phyloP scores from a whole-genome alignment of 2,888 invertebrate species.

The Mimumesa dahlbomi region DNA sequence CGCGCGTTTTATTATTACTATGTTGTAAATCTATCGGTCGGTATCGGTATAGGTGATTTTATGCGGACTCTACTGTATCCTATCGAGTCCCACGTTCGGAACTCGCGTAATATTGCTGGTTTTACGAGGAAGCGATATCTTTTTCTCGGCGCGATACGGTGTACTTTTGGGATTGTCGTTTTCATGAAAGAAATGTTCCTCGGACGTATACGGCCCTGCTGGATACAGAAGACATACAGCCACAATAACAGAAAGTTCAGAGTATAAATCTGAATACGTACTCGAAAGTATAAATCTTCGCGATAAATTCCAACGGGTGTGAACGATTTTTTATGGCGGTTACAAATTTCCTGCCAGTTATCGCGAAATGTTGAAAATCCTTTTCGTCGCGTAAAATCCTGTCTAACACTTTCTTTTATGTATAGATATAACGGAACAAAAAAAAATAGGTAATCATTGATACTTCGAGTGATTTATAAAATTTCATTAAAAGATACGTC shows the following conservation, averaged over 20 bases:
- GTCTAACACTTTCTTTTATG: no score
- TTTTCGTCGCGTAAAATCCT: no score
- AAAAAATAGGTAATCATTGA: no score
- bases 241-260: constrained; percentile 43
- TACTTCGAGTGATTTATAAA: no score
- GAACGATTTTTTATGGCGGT: constrained; percentile 6
- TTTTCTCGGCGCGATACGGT: constrained; percentile 38
- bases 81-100: neutral
- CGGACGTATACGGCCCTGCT: constrained; percentile 16
- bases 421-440: no score
- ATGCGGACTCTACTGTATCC: constrained; percentile 6
- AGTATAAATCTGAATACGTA: constrained; percentile 51
- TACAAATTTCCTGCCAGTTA: no score
- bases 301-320: constrained; percentile 32
- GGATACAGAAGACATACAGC: constrained; percentile 36
- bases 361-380: no score
- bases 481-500: no score
- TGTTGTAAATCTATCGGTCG: constrained; percentile 46
- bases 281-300: constrained; percentile 46
- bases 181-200: constrained; percentile 41
- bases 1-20: constrained; percentile 44
- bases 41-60: constrained; percentile 40
- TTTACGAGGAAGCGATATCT: constrained; percentile 58
- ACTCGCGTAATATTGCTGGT: constrained; percentile 44
- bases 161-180: constrained; percentile 55